phyloP scores from a whole-genome alignment of 2,888 invertebrate genomes.

The Protophormia terraenovae region DNA sequence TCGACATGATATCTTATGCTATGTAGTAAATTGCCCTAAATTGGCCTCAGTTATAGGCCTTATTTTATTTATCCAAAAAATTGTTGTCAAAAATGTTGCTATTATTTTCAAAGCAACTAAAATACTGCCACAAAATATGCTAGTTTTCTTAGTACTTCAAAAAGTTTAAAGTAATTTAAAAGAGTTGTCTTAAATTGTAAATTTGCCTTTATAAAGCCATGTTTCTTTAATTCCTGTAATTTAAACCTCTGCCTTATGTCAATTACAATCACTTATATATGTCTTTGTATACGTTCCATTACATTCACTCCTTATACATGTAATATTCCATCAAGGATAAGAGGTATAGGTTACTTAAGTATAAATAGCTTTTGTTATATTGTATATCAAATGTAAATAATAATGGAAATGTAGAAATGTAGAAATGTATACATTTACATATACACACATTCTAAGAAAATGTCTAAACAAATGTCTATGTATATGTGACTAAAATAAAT shows the following conservation, averaged over 20 bases:
- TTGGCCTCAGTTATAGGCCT: no score
- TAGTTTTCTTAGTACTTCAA: no score
- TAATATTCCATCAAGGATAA: neutral
- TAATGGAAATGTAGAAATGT: no score
- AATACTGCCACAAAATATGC: no score
- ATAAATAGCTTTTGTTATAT: neutral
- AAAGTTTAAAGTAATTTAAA: no score
- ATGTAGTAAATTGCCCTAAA: no score
- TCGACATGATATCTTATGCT: no score
- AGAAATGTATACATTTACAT: neutral
- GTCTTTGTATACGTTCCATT: neutral
- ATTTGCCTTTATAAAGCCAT: no score
- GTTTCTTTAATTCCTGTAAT: neutral
- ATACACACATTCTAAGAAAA: neutral
- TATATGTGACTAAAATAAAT: neutral
- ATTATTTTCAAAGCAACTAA: no score
- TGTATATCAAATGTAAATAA: neutral
- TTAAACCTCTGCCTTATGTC: neutral
- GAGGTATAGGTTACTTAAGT: neutral
- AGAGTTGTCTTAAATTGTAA: no score
- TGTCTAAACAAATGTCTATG: neutral
- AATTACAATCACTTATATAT: neutral
- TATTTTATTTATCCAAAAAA: no score
- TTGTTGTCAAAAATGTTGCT: no score
- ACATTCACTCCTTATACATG: neutral